Base-by-base conservation (phyloP, 2,888 invertebrate species). In the Agonopterix alstromeriana region DNA sequence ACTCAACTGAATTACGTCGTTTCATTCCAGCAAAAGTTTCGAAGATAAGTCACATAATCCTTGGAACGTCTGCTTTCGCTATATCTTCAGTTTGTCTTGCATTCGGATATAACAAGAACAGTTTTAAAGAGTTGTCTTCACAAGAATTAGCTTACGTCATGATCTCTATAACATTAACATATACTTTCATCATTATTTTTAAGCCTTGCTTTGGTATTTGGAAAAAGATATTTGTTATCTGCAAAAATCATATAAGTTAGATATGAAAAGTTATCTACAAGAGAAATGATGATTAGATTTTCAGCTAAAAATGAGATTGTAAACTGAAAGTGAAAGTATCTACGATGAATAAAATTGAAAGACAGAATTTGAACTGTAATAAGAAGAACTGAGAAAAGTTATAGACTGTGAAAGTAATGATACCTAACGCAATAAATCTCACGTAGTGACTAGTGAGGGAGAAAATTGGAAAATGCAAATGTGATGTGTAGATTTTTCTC, bases 11-110 rank as follows among this genome's bases (percentile, higher is more conserved):
- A 50, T 56, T 73, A 9, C 63, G 77, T 7, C 63, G 54, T 35
- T 62, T 56, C 48, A 48, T 80, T 9, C 71, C 73, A 4, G 61
- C 60, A 2, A 77, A 68, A 47, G 43, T 76, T 10, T 71, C 75
- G 1, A 81, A 79, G 50, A 54, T 77, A 9, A 70, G 70, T 3
- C 81, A 81, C 53, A 74, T 80, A 48, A 69, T 70, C 50, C 76
- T 78, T 40, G 81, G 81, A 0, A 63, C 62, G 4, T 47, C 53
- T 38, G 58, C 63, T 3, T 66, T 65, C 43, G 38, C 54, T 0
- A 14, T 58, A 12, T 64, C 64, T 2, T 61, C 63, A 10, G 53
- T 54, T 8, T 60, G 58, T 42, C 43, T 66, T n/a, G 49, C 49
- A 17, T 61, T 52, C 49, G 67, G 67, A 35, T 66, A 53, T 44